Base-by-base conservation (phyloP, 2,113 vertebrate species). In the Leucoraja erinaceus region DNA sequence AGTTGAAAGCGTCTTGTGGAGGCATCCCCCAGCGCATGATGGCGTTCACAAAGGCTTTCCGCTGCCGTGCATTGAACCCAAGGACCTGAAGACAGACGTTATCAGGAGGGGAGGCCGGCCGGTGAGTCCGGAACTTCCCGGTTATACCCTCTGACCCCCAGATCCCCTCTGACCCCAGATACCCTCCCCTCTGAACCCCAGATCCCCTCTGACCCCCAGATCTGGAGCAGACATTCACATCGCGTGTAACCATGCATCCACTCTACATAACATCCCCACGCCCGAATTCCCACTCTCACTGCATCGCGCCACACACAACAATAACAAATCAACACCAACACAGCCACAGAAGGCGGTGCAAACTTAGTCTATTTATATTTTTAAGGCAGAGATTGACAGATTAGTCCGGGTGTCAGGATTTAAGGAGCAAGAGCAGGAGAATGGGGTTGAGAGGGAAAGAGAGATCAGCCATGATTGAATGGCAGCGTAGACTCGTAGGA, bases 21-120 rank as follows among this genome's bases (percentile, higher is more conserved):
- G 99, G 99, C 99, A 99, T 99, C 5, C 99, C 99, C 98, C 98
- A 99, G 93, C 98, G 98, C 98, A 99, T 99, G 95, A 99, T 99
- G 92, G 99, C 98, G 0, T 99, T 99, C 90, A 99, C 95, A 95
- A 99, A 99, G 0, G 99, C 99, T 94, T 99, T 99, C 94, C 98
- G 96, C 95, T 99, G 98, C 0, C 99, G 97, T 38, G 99, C 98
- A 0, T 99, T 99, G 96, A 99, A 99, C 63, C 99, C 99, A 0
- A 99, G 97, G 28, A 99, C 98, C 99, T 99, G 93, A 11, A 83
- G 76, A 7, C 38, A 92, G 90, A n/a, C 11, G 9, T 63, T 59
- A 84, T 4, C 10, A 10, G 25, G 56, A 28, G 56, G 56, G 47
- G 6, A 83, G 18, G 1, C 8, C 28, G 56, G 12, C 5, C 83